Base-by-base conservation (phyloP, 2,113 vertebrate species). In the Pelvicachromis taeniatus region DNA sequence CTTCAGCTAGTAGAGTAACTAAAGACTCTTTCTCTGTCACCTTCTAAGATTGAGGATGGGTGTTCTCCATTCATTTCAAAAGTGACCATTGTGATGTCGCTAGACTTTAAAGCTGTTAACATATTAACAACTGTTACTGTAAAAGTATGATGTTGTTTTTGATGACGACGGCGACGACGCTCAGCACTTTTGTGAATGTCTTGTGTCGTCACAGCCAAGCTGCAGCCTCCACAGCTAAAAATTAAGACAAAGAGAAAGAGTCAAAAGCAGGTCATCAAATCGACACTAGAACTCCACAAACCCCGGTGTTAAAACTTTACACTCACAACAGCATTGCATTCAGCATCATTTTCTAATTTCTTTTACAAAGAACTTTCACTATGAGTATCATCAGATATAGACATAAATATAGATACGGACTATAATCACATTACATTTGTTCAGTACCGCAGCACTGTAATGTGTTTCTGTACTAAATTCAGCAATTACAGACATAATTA, bases 1-100 rank as follows among this genome's bases (percentile, higher is more conserved):
- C 92, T 93, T 91, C 81, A 92, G 90, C 90, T 85, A 17, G 42
- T 42, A 85, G 82, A 92, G 78, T 91, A 63, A 91, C 88, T 92
- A 93, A 89, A 94, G 89, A 94, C 89, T 90, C 83, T 80, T 89
- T 85, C 89, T 80, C 78, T 87, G 85, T 91, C 93, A 93, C 92
- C 91, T 92, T 84, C 77, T 59, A 50, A 89, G 85, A 89, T 52
- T 83, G 80, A 87, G 85, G 70, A 77, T n/a, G 8, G 5, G 38
- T 38, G 59, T 89, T 89, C 42, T 26, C 55, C 45, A 3, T 9
- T 48, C 31, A 26, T 87, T 73, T 77, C 65, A 79, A 31, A 40
- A 55, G 54, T 68, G 58, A 65, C 73, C 63, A 7, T 16, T 42
- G 82, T 1, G 17, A 55, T 40, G 19, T 84, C 21, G 78, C 2